phyloP scores from a whole-genome alignment of 2,113 vertebrate species.

The Clarias gariepinus region DNA sequence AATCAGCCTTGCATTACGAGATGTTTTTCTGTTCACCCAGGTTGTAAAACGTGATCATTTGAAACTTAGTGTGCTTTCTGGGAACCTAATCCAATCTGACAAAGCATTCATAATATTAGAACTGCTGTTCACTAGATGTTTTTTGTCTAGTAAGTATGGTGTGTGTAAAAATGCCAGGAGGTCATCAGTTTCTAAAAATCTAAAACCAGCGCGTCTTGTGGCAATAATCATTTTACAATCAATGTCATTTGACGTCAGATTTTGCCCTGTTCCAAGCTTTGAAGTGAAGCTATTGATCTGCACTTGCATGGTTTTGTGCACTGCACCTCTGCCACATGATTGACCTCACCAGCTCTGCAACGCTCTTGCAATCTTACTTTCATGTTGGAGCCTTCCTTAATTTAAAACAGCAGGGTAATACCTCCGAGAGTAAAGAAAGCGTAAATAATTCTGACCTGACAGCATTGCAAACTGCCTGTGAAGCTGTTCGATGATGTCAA shows the following conservation, averaged over 20 bases:
- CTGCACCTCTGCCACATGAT: background rate
- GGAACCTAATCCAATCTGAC: background rate
- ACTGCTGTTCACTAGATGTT: background rate
- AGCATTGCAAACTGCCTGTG: slow-evolving; percentile 91
- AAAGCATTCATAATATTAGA: background rate
- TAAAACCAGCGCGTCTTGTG: background rate
- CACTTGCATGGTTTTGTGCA: background rate
- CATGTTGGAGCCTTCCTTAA: background rate
- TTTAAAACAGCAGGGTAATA: background rate
- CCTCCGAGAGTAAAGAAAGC: background rate
- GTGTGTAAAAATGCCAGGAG: background rate
- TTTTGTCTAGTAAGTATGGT: background rate
- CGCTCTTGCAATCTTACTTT: background rate
- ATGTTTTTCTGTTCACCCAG: background rate
- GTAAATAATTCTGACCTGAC: slow-evolving; percentile 79
- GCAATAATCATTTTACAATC: background rate
- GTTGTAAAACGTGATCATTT: background rate
- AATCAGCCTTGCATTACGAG: background rate
- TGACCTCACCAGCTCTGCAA: background rate
- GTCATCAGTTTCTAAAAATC: background rate
- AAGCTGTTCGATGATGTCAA: slow-evolving; percentile 94
- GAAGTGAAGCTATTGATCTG: background rate
- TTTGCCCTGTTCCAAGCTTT: background rate
- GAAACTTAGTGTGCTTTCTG: background rate
- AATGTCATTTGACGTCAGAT: background rate